Evolutionary conservation across 2,888 invertebrate species (phyloP).

Genomic region (Lucinisca nassula): DNA sequence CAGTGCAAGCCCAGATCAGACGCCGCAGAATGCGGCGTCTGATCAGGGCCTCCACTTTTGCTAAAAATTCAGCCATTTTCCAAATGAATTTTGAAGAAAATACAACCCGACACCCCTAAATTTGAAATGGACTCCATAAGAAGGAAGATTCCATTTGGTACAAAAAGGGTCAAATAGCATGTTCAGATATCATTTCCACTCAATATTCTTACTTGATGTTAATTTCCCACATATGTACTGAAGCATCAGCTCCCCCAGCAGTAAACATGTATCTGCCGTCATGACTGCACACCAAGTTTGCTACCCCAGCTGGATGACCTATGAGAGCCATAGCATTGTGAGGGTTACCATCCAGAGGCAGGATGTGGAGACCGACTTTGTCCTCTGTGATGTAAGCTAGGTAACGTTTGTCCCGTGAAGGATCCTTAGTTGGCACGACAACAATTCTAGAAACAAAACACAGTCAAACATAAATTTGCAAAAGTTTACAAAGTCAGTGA

Average conservation of each 20-base stretch:
- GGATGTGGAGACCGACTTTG: conserved; percentile 91
- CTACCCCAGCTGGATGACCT: conserved; percentile 91
- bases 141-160: too few relatives aligned
- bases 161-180: too few relatives aligned
- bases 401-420: conserved; percentile 88
- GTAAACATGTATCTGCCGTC: conserved; percentile 90
- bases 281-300: conserved; percentile 87
- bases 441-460: conserved; percentile 73
- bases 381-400: conserved; percentile 91
- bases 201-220: conserved; percentile 89
- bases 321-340: conserved; percentile 89
- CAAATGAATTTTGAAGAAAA: too few relatives aligned
- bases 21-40: too few relatives aligned
- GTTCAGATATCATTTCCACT: too few relatives aligned
- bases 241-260: conserved; percentile 89
- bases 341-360: conserved; percentile 93
- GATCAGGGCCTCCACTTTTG: too few relatives aligned
- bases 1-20: too few relatives aligned
- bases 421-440: conserved; percentile 81
- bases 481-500: too few relatives aligned
- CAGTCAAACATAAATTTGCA: too few relatives aligned
- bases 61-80: too few relatives aligned
- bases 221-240: conserved; percentile 90
- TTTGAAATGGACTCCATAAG: too few relatives aligned
- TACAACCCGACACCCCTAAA: too few relatives aligned